Conservation (phyloP, 2,113 vertebrate species). For the Ctenomys sociabilis region DNA sequence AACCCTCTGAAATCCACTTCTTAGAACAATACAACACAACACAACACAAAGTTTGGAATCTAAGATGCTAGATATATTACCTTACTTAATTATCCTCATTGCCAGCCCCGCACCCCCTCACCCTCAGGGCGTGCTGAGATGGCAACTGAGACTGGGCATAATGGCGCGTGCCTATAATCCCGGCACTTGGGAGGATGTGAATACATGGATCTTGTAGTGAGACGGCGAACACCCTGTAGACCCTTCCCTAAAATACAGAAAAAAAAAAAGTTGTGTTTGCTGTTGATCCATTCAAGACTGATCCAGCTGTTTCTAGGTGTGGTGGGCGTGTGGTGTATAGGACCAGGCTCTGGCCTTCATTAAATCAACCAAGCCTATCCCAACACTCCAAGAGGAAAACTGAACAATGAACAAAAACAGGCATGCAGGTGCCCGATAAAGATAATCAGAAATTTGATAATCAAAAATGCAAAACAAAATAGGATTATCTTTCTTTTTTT, state of each 20-base stretch:
- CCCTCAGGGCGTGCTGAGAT: too few relatives aligned
- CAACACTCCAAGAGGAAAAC: neutral
- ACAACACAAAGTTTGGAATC: neutral
- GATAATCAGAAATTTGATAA: neutral
- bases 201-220: too few relatives aligned
- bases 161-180: too few relatives aligned
- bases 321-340: neutral
- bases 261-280: neutral
- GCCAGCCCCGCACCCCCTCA: too few relatives aligned
- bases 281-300: neutral
- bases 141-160: too few relatives aligned
- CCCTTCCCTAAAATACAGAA: too few relatives aligned
- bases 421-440: neutral
- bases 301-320: neutral
- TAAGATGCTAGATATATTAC: neutral
- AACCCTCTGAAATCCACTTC: neutral
- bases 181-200: too few relatives aligned
- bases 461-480: constrained; percentile 24
- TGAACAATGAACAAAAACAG: neutral
- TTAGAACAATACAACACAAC: neutral
- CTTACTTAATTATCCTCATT: too few relatives aligned
- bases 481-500: neutral
- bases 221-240: too few relatives aligned
- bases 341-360: neutral
- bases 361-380: neutral